Conservation (phyloP, 2,888 invertebrate genomes). For the Drosophila ezoana region DNA sequence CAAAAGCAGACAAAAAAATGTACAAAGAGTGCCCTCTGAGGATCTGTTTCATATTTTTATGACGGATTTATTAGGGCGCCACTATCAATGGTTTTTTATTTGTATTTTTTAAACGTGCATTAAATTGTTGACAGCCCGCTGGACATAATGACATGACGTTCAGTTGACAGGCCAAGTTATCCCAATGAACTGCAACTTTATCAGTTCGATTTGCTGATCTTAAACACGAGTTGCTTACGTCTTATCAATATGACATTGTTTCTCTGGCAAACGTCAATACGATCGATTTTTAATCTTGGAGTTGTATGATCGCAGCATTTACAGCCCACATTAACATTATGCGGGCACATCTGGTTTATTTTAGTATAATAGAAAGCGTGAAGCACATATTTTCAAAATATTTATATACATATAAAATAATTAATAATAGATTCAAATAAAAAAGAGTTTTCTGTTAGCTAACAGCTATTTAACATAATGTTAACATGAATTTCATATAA, state of each 20-base stretch:
- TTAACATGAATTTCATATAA: too few species aligned
- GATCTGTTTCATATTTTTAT: not conserved
- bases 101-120: slow-evolving; percentile 4
- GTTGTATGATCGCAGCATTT: slow-evolving; percentile 4
- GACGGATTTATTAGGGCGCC: slow-evolving; percentile 25
- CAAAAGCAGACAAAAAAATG: not conserved
- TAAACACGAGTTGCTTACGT: not conserved
- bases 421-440: not conserved
- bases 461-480: not conserved
- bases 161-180: slow-evolving; percentile 41
- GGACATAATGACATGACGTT: slow-evolving; percentile 19
- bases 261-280: slow-evolving; percentile 17
- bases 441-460: not conserved
- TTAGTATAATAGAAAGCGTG: not conserved
- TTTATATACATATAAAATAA: not conserved
- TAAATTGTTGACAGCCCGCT: slow-evolving; percentile 39
- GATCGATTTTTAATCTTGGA: slow-evolving; percentile 2
- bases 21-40: not conserved
- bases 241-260: slow-evolving; percentile 22
- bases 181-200: slow-evolving; percentile 29
- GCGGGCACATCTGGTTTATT: not conserved
- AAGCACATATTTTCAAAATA: not conserved
- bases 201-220: slow-evolving; percentile 21
- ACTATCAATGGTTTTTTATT: slow-evolving; percentile 32
- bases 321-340: not conserved